Base-by-base conservation (phyloP, 2,113 vertebrate genomes). In the Vireo altiloquus region DNA sequence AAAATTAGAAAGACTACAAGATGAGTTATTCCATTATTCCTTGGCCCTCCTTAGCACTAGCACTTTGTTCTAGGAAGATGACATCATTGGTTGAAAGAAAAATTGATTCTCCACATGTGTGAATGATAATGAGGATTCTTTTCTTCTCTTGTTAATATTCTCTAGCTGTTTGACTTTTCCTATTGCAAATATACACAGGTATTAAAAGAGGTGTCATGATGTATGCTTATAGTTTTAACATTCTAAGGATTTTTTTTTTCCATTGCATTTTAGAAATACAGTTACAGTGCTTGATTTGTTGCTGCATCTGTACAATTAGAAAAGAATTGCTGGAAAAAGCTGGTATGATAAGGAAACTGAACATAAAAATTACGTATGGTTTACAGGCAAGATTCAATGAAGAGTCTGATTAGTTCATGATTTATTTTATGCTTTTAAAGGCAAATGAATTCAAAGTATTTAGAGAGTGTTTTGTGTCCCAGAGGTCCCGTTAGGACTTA, bases 371-470 rank as follows among this genome's bases (percentile, higher is more conserved):
- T 46, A 79, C 0, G 2, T 50, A 75, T 71, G 35, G 57, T 94
- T 92, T 94, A 93, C 80, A 87, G 40, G 75, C 30, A 22, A 77
- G 56, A 92, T 79, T 88, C 78, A 83, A 44, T 70, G 76, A 83
- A 71, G 39, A 82, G 87, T 93, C 87, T 91, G 69, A 95, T 95
- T 95, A 96, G 52, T 76, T 92, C 46, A n/a, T 93, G 28, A 97
- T 95, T 96, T 96, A 96, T 95, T 92, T 57, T 61, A 94, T 92
- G n/a, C 69, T 94, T 95, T 93, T 95, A 95, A 95, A 96, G 76
- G 65, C 25, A 24, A 96, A 96, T 79, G 21, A 95, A 97, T 94
- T 92, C 76, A 78, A 97, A 96, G 70, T 77, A 85, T 95, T 95
- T 96, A 85, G 42, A 82, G n/a, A 87, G 60, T 60, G 69, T 42